Conservation (phyloP, 1,140 invertebrate genomes). For the Drosophila navojoa region DNA sequence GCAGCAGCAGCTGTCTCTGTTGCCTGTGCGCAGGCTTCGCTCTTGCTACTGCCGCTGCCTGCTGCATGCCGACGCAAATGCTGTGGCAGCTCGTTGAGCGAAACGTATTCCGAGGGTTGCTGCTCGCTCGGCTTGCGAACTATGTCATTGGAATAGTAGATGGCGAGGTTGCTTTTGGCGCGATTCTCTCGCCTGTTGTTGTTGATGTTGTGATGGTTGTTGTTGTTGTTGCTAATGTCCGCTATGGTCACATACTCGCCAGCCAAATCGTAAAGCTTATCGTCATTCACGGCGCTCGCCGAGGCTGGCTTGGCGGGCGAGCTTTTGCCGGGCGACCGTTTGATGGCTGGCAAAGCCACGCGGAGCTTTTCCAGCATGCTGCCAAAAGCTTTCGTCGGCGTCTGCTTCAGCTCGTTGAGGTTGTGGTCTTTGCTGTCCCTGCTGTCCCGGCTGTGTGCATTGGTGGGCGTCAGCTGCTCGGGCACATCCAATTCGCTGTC, state of each 20-base stretch:
- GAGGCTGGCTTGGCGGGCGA: constrained; percentile 51
- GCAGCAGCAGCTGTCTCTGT: constrained; percentile 27
- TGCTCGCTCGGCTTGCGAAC: constrained; percentile 85
- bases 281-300: constrained; percentile 70
- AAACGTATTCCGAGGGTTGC: constrained; percentile 88
- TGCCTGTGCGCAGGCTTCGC: constrained; percentile 64
- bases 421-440: constrained; percentile 74
- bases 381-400: constrained; percentile 85
- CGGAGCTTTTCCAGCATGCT: constrained; percentile 87
- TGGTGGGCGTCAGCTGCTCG: constrained; percentile 68
- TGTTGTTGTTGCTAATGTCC: constrained; percentile 90
- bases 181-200: constrained; percentile 20
- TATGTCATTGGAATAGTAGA: constrained; percentile 86
- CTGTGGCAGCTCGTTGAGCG: constrained; percentile 90
- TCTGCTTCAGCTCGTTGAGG: constrained; percentile 75
- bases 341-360: constrained; percentile 86
- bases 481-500: constrained; percentile 29
- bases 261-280: constrained; percentile 85
- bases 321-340: constrained; percentile 85
- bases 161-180: constrained; percentile 75
- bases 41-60: constrained; percentile 1
- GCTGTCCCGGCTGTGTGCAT: constrained; percentile 47
- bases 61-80: constrained; percentile 85
- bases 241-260: constrained; percentile 94
- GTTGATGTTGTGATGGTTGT: constrained; percentile 62